Evolutionary conservation across 2,113 vertebrate species (phyloP).

Genomic region (Pyrgilauda ruficollis): DNA sequence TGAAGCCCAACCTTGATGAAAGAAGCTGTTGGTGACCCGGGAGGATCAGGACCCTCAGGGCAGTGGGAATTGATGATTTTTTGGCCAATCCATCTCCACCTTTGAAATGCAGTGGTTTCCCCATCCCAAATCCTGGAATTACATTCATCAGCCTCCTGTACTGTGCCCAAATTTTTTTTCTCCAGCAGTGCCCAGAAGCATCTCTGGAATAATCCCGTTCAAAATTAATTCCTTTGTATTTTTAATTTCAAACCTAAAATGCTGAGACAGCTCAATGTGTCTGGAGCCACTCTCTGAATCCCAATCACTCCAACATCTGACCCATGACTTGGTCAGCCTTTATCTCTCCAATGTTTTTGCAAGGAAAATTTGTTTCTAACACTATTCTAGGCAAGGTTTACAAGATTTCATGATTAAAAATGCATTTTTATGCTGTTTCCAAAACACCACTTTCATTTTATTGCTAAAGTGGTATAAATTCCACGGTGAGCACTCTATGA

Average conservation of each 20-base stretch:
- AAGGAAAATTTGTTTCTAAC: slow-evolving; percentile 10
- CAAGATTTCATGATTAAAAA: slow-evolving; percentile 47
- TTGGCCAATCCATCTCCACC: neutral
- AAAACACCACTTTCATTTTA: slow-evolving; percentile 40
- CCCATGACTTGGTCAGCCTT: neutral
- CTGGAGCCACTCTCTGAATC: neutral
- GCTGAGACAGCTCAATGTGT: slow-evolving; percentile 22
- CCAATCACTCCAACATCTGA: neutral
- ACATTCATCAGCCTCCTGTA: neutral
- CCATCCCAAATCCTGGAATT: neutral
- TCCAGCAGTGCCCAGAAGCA: neutral
- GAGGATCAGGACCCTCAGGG: neutral
- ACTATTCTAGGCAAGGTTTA: slow-evolving; percentile 1
- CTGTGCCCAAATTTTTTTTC: neutral
- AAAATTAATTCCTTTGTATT: slow-evolving; percentile 41
- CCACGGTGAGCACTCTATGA: neutral
- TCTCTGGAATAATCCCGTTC: neutral
- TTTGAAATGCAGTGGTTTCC: neutral
- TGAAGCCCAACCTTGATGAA: accelerated
- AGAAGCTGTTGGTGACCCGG: neutral
- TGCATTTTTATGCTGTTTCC: slow-evolving; percentile 43
- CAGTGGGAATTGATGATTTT: neutral
- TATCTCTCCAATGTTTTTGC: neutral
- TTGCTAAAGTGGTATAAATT: slow-evolving; percentile 42
- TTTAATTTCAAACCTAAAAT: slow-evolving; percentile 24